phyloP scores from a whole-genome alignment of 2,888 invertebrate genomes.

The Notodonta ziczac region DNA sequence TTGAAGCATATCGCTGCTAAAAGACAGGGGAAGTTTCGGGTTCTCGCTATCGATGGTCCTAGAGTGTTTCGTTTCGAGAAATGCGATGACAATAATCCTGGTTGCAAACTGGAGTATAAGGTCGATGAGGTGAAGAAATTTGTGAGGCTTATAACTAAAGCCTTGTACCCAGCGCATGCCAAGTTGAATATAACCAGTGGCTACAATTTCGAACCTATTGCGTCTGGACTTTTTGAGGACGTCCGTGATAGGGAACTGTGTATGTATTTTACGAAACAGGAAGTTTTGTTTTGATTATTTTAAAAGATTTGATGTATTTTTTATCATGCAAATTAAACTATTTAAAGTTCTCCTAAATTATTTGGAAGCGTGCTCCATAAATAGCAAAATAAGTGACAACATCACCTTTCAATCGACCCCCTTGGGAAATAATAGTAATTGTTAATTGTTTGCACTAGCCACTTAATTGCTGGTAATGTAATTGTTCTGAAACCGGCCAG shows the following conservation, averaged over 20 bases:
- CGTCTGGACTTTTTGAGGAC: slow-evolving; percentile 42
- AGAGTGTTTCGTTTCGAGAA: slow-evolving; percentile 47
- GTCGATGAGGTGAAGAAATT: slow-evolving; percentile 33
- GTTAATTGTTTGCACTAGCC: too few species aligned
- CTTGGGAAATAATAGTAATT: too few species aligned
- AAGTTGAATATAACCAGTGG: slow-evolving; percentile 13
- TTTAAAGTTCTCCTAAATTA: too few species aligned
- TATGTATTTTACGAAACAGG: slow-evolving; percentile 39
- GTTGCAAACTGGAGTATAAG: slow-evolving; percentile 29
- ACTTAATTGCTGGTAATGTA: not conserved
- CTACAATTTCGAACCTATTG: slow-evolving; percentile 11
- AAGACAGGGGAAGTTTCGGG: slow-evolving; percentile 31
- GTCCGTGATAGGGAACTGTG: slow-evolving; percentile 57
- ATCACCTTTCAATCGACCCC: too few species aligned
- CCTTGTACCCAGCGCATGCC: slow-evolving; percentile 37
- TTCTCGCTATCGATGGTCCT: slow-evolving; percentile 42
- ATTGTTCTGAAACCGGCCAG: not conserved
- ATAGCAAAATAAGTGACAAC: too few species aligned
- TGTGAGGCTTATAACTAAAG: slow-evolving; percentile 21
- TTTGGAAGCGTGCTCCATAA: too few species aligned
- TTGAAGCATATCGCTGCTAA: slow-evolving; percentile 40
- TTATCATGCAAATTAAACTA: too few species aligned
- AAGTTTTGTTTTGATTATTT: slow-evolving; percentile 21
- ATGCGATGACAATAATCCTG: slow-evolving; percentile 25
- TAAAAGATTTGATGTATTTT: too few species aligned